A percentile compares a stretch with the other conserved stretches of the same genome.
Evolutionary conservation across 1,140 invertebrate genomes (phyloP).

Genomic region (Leptinotarsa undecemlineata): DNA sequence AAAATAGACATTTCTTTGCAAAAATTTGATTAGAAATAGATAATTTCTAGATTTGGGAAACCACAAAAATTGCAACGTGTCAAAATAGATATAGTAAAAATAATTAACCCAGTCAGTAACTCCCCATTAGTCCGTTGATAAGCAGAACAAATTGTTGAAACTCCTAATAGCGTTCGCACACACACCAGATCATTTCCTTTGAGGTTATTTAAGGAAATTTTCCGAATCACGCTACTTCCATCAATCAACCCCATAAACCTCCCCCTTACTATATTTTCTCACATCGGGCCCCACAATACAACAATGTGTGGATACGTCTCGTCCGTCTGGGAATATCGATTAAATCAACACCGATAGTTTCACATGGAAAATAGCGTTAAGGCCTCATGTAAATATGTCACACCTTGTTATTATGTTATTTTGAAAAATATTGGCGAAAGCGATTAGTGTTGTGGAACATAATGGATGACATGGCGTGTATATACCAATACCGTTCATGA

Average conservation of each 20-base stretch:
- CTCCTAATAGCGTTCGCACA: too few species aligned
- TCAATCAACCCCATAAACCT: not conserved
- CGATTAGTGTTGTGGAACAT: constrained; percentile 23
- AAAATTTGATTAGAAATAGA: too few species aligned
- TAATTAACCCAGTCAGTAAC: too few species aligned
- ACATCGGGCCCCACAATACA: constrained; percentile 2
- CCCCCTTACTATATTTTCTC: constrained; percentile 5
- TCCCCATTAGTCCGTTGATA: too few species aligned
- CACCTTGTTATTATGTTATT: constrained; percentile 29
- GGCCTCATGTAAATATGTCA: constrained; percentile 25
- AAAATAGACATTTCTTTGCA: too few species aligned
- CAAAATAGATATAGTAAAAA: too few species aligned
- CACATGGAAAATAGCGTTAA: constrained; percentile 24
- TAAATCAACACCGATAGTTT: constrained; percentile 30
- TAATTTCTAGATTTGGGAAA: too few species aligned
- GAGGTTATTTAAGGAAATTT: too few species aligned
- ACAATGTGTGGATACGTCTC: constrained; percentile 4
- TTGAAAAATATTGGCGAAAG: constrained; percentile 26
- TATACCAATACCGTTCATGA: constrained; percentile 7
- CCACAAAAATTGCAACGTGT: too few species aligned
- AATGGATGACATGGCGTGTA: constrained; percentile 24
- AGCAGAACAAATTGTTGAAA: too few species aligned
- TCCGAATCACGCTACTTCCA: too few species aligned
- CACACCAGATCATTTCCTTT: too few species aligned
- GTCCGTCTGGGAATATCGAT: constrained; percentile 17